phyloP scores from a whole-genome alignment of 1,140 invertebrate genomes.

The Brachionus angularis region DNA sequence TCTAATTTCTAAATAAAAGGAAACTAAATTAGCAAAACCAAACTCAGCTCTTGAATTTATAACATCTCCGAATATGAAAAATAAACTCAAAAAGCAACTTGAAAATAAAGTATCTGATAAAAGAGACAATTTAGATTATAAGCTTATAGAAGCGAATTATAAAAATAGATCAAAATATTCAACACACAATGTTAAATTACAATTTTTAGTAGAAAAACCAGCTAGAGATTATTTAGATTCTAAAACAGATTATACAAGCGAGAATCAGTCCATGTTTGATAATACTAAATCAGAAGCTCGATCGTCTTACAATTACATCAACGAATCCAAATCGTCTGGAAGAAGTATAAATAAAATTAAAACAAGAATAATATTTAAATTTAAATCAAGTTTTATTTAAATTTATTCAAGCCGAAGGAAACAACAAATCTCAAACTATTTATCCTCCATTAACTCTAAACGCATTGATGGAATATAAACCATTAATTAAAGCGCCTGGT shows the following conservation, averaged over 20 bases:
- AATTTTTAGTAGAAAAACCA: slow-evolving; percentile 18
- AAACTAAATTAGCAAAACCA: background rate
- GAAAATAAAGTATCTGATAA: background rate
- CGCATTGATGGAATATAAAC: slow-evolving; percentile 32
- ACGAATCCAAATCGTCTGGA: too few species aligned
- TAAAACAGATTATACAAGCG: background rate
- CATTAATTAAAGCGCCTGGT: slow-evolving; percentile 13
- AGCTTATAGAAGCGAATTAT: background rate
- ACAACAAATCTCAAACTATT: background rate
- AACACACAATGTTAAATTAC: background rate
- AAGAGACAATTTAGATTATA: background rate
- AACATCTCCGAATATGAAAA: background rate
- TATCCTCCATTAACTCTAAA: slow-evolving; percentile 19
- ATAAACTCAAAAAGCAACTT: background rate
- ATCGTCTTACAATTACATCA: too few species aligned
- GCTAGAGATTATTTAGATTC: background rate
- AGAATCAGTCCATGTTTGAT: too few species aligned
- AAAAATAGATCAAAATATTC: background rate
- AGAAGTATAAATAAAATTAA: too few species aligned
- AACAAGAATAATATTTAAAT: too few species aligned
- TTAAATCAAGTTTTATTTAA: too few species aligned
- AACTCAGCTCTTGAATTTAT: background rate
- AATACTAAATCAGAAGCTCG: too few species aligned
- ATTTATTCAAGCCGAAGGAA: too few species aligned
- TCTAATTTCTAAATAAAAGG: background rate